Evolutionary conservation across 2,113 vertebrate genomes (phyloP).

Genomic region (Leucosticte australis): DNA sequence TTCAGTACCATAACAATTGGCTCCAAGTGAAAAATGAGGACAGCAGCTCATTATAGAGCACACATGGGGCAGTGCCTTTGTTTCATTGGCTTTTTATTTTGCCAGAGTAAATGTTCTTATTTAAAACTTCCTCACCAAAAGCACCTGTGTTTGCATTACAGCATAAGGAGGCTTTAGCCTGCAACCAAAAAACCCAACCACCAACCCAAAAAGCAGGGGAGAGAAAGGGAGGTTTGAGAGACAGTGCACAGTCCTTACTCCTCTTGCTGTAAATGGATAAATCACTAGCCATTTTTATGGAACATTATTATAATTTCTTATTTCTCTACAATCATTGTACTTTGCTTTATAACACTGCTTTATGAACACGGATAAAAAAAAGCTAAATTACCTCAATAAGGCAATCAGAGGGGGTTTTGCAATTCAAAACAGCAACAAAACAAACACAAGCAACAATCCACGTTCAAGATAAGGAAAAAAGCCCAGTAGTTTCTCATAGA

Average conservation of each 20-base stretch:
- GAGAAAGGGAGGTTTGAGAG: neutral
- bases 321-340: neutral
- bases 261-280: neutral
- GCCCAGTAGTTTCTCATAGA: neutral
- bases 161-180: neutral
- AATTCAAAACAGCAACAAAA: neutral
- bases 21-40: slow-evolving; percentile 70
- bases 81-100: slow-evolving; percentile 18
- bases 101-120: slow-evolving; percentile 32
- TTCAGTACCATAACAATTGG: slow-evolving; percentile 60
- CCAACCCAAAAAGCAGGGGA: neutral
- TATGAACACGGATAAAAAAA: neutral
- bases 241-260: neutral
- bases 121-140: slow-evolving; percentile 49
- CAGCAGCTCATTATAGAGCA: slow-evolving; percentile 56
- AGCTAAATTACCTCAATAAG: neutral
- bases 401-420: neutral
- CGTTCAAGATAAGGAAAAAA: neutral
- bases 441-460: neutral
- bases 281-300: neutral
- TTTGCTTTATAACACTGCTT: neutral
- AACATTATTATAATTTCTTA: neutral
- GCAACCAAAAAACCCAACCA: neutral
- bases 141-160: neutral
- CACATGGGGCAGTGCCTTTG: slow-evolving; percentile 35